Evolutionary conservation across 2,797 vertebrate species (phyloP).

Genomic region (Arvicola amphibius): DNA sequence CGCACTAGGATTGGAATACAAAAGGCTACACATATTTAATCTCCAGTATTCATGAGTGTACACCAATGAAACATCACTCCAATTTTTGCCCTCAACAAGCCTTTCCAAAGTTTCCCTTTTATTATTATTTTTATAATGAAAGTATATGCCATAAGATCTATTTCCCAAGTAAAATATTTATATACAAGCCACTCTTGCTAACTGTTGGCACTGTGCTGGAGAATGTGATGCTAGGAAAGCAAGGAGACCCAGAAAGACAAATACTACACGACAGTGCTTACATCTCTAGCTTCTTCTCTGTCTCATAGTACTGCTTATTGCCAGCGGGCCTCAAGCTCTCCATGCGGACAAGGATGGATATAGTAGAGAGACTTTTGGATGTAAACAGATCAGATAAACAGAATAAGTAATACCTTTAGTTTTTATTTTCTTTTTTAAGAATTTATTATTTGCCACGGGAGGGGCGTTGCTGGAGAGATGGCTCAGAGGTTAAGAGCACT

Average conservation of each 20-base stretch:
- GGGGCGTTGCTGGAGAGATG: too few species aligned
- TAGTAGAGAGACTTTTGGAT: not conserved
- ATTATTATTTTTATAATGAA: not conserved
- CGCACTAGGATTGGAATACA: not conserved
- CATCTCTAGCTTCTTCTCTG: not conserved
- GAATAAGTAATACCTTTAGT: not conserved
- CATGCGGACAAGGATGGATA: not conserved
- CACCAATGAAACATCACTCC: not conserved
- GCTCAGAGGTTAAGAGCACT: too few species aligned
- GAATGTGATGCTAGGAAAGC: not conserved
- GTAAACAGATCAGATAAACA: not conserved
- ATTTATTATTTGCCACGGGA: not conserved
- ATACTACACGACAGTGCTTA: not conserved
- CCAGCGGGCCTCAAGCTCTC: not conserved
- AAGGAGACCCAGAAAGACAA: not conserved
- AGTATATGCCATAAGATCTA: not conserved
- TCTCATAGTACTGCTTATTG: not conserved
- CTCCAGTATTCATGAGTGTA: not conserved
- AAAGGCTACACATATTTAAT: not conserved
- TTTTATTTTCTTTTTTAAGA: not conserved
- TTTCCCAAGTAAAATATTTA: not conserved
- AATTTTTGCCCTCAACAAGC: not conserved
- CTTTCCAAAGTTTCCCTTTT: not conserved
- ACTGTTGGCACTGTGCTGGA: not conserved
- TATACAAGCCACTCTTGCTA: not conserved